Percentiles rank a stretch among this genome's conserved stretches.
phyloP scores from a whole-genome alignment of 2,113 vertebrate species.

The Bubalus kerabau region DNA sequence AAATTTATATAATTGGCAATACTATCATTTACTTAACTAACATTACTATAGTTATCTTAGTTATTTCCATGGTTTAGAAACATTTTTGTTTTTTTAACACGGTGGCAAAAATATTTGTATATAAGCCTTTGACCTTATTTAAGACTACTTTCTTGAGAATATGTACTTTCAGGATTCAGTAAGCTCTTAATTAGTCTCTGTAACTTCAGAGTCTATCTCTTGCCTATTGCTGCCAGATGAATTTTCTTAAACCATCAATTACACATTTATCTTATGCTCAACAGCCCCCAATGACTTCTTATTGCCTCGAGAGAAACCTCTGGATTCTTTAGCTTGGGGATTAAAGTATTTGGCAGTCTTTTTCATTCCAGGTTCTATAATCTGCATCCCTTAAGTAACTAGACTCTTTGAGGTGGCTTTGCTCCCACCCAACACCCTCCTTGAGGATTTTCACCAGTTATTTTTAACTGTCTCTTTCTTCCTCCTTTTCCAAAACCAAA shows the following conservation, averaged over 20 bases:
- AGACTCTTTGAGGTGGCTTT: not conserved
- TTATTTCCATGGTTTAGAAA: not conserved
- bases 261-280: not conserved
- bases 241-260: not conserved
- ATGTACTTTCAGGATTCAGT: not conserved
- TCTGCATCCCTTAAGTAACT: not conserved
- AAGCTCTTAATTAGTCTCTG: not conserved
- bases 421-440: not conserved
- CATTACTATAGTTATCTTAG: not conserved
- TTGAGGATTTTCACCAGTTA: not conserved
- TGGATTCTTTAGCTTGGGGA: not conserved
- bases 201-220: not conserved
- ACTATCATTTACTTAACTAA: not conserved
- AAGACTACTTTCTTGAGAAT: conserved; percentile 7
- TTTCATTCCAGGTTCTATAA: not conserved
- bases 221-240: not conserved
- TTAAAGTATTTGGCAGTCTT: not conserved
- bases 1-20: not conserved
- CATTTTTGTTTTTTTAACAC: not conserved
- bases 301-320: not conserved
- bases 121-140: conserved; percentile 1
- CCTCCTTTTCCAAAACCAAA: not conserved
- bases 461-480: not conserved
- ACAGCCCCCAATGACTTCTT: not conserved
- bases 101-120: not conserved